Evolutionary conservation across 2,888 invertebrate species (phyloP).

Genomic region (Elysia crispata): DNA sequence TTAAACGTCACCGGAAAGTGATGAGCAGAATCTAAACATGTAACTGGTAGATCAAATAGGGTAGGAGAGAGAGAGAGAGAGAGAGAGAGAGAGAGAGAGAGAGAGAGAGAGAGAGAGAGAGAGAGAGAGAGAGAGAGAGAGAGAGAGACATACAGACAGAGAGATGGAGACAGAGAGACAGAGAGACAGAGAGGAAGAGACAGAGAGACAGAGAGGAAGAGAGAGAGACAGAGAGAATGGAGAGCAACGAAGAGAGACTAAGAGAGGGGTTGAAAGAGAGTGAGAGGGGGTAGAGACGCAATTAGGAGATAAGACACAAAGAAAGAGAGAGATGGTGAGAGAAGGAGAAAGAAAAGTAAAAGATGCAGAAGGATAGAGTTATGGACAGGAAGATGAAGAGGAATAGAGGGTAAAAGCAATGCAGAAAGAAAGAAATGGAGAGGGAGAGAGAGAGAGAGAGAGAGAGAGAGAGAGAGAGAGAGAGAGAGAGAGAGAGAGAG

Average conservation of each 20-base stretch:
- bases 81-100: slow-evolving; percentile 35
- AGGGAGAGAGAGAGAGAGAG: not conserved
- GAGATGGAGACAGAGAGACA: too few relatives aligned
- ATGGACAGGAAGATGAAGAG: not conserved
- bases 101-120: slow-evolving; percentile 34
- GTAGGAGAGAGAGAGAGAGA: slow-evolving; percentile 24
- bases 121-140: not conserved
- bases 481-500: not conserved
- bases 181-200: too few relatives aligned
- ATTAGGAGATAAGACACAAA: not conserved
- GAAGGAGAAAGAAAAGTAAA: too few relatives aligned
- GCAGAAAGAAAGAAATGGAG: not conserved
- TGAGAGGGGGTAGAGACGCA: not conserved
- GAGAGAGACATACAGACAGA: too few relatives aligned
- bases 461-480: slow-evolving; percentile 2
- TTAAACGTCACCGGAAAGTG: too few relatives aligned
- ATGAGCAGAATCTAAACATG: too few relatives aligned
- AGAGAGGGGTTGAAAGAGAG: not conserved
- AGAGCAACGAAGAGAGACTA: too few relatives aligned
- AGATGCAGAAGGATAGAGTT: too few relatives aligned
- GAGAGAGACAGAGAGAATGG: too few relatives aligned
- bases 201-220: too few relatives aligned
- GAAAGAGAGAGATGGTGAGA: slow-evolving; percentile 38
- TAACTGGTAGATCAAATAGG: not conserved
- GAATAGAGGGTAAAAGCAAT: not conserved